Conservation (phyloP, 2,888 invertebrate species). For the Mechanitis messenoides region DNA sequence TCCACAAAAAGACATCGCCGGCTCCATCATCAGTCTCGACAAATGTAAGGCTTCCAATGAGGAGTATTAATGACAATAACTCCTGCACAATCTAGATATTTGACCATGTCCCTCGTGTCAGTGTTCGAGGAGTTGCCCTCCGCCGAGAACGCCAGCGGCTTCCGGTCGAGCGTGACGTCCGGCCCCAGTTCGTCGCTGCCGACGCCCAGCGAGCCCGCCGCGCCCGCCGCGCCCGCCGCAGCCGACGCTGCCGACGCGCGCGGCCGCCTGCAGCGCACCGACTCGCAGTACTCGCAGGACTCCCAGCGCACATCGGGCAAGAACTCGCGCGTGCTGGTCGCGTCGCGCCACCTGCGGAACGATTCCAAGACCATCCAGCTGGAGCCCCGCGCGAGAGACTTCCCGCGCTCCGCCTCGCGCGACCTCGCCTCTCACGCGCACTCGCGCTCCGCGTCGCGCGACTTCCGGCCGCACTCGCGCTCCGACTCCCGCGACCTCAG, state of each 20-base stretch:
- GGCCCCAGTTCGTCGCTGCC: conserved; percentile 60
- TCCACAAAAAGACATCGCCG: conserved; percentile 78
- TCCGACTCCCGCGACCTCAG: conserved; percentile 71
- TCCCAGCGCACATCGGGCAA: conserved; percentile 42
- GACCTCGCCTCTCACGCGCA: conserved; percentile 42
- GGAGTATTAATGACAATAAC: neutral
- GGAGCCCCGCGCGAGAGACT: conserved; percentile 74
- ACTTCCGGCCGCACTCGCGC: conserved; percentile 40
- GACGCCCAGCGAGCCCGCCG: conserved; percentile 50
- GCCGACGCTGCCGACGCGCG: conserved; percentile 30
- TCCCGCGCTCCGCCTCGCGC: conserved; percentile 45
- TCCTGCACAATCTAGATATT: no score
- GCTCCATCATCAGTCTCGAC: conserved; percentile 90
- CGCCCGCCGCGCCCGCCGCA: conserved; percentile 33
- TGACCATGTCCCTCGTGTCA: conserved; percentile 37
- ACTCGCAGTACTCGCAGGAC: conserved; percentile 64
- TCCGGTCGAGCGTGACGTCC: conserved; percentile 60
- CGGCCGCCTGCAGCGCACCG: conserved; percentile 55
- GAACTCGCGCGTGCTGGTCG: conserved; percentile 66
- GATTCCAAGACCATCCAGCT: conserved; percentile 80
- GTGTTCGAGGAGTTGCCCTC: conserved; percentile 86
- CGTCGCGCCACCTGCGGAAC: conserved; percentile 76
- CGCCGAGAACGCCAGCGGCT: conserved; percentile 70
- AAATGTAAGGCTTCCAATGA: conserved; percentile 78
- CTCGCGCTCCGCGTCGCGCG: conserved; percentile 41